Conservation (phyloP, 2,888 invertebrate genomes). For the Coenonympha glycerion region DNA sequence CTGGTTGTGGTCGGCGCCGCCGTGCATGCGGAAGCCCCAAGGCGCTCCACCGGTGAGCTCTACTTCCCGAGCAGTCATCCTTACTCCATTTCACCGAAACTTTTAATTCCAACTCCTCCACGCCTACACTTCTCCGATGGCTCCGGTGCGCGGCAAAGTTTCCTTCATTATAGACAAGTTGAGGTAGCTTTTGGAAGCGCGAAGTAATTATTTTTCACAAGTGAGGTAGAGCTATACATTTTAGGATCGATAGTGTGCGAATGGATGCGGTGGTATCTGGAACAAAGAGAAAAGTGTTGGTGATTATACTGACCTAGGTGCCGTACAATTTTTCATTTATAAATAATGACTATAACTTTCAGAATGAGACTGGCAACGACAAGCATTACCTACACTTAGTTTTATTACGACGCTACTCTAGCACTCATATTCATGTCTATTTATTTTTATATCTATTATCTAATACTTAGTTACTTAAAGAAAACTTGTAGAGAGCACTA, state of each 20-base stretch:
- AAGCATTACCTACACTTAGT: too few species aligned
- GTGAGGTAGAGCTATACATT: conserved; percentile 9
- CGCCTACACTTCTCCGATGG: conserved; percentile 12
- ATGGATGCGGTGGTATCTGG: conserved; percentile 10
- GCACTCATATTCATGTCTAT: too few species aligned
- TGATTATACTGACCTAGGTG: too few species aligned
- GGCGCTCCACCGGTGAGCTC: conserved; percentile 87
- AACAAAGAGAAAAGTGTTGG: conserved; percentile 15
- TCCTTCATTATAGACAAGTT: conserved; percentile 32
- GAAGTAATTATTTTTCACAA: conserved; percentile 28
- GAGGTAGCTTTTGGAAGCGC: conserved; percentile 30
- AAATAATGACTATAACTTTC: too few species aligned
- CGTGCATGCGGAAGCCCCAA: conserved; percentile 93
- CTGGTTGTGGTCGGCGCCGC: conserved; percentile 86
- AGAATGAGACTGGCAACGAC: too few species aligned
- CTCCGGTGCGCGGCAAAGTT: conserved; percentile 10
- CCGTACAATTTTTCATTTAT: too few species aligned
- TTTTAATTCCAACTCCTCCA: conserved; percentile 17
- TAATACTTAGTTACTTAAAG: too few species aligned
- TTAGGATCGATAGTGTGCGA: background rate
- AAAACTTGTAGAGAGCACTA: too few species aligned
- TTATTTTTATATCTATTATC: too few species aligned
- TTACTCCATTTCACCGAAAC: conserved; percentile 45
- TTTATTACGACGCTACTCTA: too few species aligned
- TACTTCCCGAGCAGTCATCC: conserved; percentile 83